Conservation (phyloP, 2,888 invertebrate species). For the Andrena marginata region DNA sequence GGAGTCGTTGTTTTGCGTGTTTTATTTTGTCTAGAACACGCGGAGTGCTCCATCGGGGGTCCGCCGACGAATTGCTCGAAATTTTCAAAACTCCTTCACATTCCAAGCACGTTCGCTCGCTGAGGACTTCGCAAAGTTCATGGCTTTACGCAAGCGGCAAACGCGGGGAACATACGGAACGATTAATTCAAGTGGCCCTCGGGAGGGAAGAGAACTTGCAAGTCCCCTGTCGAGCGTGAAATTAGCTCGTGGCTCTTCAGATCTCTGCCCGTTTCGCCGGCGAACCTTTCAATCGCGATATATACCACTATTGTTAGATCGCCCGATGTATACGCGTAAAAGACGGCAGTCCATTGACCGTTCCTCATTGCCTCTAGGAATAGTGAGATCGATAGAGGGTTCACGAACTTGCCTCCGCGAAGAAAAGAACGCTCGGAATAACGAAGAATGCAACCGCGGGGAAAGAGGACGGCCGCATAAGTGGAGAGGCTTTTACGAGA, state of each 20-base stretch:
- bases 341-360: conserved; percentile 64
- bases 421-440: background rate
- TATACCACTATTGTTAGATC: conserved; percentile 44
- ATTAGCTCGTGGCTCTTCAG: background rate
- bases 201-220: background rate
- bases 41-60: background rate
- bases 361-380: conserved; percentile 59
- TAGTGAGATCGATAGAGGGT: conserved; percentile 66
- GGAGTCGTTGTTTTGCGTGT: too few relatives aligned
- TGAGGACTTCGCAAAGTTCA: background rate
- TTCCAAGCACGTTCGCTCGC: background rate
- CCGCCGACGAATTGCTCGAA: background rate
- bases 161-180: background rate
- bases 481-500: background rate
- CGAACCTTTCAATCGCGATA: conserved; percentile 8
- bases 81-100: background rate
- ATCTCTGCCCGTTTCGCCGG: background rate
- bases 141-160: background rate
- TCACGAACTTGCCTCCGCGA: conserved; percentile 55
- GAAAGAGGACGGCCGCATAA: background rate
- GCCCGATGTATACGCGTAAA: conserved; percentile 23
- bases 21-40: too few relatives aligned
- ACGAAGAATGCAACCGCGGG: conserved; percentile 1
- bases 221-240: background rate
- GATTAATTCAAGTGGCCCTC: background rate